These are phyloP conservation scores for Papilio polytes DNA, from an alignment of 1,140 invertebrate species.

Conservation along the genomic window DNA sequence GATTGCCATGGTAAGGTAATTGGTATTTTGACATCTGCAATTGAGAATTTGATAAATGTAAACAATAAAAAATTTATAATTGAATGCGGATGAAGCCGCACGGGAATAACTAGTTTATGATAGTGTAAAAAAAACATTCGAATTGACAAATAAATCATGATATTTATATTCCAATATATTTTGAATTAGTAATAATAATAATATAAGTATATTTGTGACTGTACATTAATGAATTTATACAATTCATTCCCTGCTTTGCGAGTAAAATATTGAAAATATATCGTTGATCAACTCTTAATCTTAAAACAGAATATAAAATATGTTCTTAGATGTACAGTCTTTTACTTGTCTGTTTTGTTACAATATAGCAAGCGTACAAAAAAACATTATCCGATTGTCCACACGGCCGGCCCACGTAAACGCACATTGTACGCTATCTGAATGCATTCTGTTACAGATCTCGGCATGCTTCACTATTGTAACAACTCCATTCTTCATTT, in stretches of 20 bases:
- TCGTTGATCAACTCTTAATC: neutral
- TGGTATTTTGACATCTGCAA: no score
- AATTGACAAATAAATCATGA: neutral
- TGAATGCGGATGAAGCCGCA: no score
- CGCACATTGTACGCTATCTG: constrained; percentile 62
- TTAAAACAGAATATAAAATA: neutral
- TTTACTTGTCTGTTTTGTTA: neutral
- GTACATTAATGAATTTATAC: no score
- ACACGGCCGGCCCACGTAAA: constrained; percentile 59
- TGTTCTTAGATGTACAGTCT: neutral
- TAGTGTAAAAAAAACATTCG: neutral
- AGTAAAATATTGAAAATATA: neutral
- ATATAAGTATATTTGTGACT: no score
- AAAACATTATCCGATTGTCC: constrained; percentile 60
- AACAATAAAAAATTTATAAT: no score
- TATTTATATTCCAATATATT: neutral
- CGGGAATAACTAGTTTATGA: neutral
- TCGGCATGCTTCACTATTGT: constrained; percentile 46
- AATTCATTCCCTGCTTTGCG: no score
- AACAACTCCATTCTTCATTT: constrained; percentile 65
- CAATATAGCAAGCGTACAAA: constrained; percentile 13
- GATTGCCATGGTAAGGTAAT: no score
- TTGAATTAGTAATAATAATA: neutral
- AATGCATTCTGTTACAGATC: constrained; percentile 62
- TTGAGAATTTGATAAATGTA: no score